Conservation (phyloP, 2,888 invertebrate genomes). For the Nomada ruficornis region DNA sequence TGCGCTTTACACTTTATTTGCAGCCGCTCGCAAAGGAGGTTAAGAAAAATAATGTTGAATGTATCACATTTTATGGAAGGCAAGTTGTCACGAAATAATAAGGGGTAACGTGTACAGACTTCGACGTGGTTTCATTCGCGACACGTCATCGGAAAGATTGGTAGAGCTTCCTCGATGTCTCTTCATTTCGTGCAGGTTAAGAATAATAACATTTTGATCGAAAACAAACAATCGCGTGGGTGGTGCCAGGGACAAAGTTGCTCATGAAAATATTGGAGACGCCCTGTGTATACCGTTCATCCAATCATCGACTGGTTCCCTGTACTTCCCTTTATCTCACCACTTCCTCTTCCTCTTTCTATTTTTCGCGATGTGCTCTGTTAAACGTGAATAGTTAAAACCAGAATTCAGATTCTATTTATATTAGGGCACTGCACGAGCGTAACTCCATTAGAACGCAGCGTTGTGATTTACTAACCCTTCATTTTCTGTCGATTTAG, state of each 20-base stretch:
- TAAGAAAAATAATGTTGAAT: background rate
- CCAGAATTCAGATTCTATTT: no score
- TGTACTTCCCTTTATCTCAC: conserved; percentile 35
- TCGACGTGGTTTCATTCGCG: conserved; percentile 37
- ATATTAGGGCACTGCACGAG: no score
- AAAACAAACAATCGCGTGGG: conserved; percentile 74
- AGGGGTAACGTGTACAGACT: conserved; percentile 26
- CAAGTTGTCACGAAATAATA: conserved; percentile 56
- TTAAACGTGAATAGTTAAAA: no score
- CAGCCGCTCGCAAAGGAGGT: background rate
- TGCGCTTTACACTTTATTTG: background rate
- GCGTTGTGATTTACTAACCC: no score
- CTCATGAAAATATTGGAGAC: conserved; percentile 71
- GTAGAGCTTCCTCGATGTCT: conserved; percentile 48
- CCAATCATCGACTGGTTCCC: conserved; percentile 69
- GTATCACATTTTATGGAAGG: conserved; percentile 46
- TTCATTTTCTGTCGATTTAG: no score
- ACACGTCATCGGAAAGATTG: conserved; percentile 57
- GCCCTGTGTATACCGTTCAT: conserved; percentile 68
- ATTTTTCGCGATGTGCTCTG: conserved; percentile 2
- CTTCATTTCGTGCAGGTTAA: conserved; percentile 66
- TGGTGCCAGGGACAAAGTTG: conserved; percentile 69
- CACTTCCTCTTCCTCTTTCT: conserved; percentile 33
- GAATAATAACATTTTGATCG: conserved; percentile 76
- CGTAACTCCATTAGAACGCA: no score